Evolutionary conservation across 2,113 vertebrate genomes (phyloP).

Genomic region (Leiothrix lutea): DNA sequence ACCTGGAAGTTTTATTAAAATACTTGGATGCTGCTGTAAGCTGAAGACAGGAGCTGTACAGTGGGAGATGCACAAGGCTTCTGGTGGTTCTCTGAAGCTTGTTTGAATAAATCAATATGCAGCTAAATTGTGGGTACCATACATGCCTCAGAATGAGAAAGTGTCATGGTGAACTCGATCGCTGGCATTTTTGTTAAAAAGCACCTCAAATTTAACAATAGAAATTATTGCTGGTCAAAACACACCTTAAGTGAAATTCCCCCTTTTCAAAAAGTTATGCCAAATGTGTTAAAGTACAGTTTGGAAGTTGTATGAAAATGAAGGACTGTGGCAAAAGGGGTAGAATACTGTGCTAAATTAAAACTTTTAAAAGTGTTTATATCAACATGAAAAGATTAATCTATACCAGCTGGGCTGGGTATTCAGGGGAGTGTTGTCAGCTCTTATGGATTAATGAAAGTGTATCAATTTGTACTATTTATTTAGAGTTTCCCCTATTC

Average conservation of each 20-base stretch:
- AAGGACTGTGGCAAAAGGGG: neutral
- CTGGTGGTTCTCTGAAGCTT: neutral
- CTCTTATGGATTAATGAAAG: neutral
- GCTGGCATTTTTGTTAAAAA: too few relatives aligned
- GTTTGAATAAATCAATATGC: neutral
- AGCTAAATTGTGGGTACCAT: neutral
- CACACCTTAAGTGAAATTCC: neutral
- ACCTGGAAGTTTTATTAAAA: neutral
- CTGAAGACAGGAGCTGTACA: neutral
- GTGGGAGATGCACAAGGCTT: neutral
- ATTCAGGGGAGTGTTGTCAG: neutral
- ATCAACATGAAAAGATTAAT: neutral
- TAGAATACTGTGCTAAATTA: neutral
- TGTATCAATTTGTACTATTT: neutral
- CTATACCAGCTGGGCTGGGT: neutral
- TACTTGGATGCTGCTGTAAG: neutral
- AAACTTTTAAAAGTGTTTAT: rapidly evolving
- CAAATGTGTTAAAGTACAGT: neutral
- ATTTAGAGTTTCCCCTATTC: neutral
- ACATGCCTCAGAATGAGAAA: neutral
- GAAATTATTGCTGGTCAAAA: neutral
- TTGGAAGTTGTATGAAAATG: neutral
- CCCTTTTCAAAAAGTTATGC: neutral
- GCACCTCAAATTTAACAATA: neutral
- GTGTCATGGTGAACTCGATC: neutral